phyloP scores from a whole-genome alignment of 1,140 invertebrate genomes.

The Hyles euphorbiae region DNA sequence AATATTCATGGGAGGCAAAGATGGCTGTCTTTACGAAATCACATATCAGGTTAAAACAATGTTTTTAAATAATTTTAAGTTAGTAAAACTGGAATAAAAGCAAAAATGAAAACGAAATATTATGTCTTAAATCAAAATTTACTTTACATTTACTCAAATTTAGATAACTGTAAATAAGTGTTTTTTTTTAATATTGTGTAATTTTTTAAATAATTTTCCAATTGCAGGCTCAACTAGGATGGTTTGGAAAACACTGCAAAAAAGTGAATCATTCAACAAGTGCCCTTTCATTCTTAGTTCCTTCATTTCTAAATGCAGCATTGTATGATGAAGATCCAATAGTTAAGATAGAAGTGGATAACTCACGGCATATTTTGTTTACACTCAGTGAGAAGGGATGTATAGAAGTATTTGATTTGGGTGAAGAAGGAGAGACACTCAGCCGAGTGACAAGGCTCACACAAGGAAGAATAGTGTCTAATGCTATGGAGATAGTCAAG shows the following conservation, averaged over 20 bases:
- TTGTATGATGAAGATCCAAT: conserved; percentile 93
- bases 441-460: conserved; percentile 85
- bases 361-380: conserved; percentile 93
- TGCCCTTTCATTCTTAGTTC: conserved; percentile 90
- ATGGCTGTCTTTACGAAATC: conserved; percentile 97
- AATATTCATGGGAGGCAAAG: conserved; percentile 96
- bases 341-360: conserved; percentile 92
- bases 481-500: conserved; percentile 87
- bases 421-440: conserved; percentile 84
- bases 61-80: neutral
- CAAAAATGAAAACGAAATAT: no score
- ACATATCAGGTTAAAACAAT: conserved; percentile 85
- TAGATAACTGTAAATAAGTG: no score
- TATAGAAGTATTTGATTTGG: conserved; percentile 93
- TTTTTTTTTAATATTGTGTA: no score
- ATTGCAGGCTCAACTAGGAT: conserved; percentile 85
- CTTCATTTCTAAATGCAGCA: conserved; percentile 91
- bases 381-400: conserved; percentile 89
- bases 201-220: neutral
- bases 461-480: conserved; percentile 85
- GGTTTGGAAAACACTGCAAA: conserved; percentile 96
- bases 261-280: conserved; percentile 97
- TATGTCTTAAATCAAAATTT: no score
- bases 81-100: neutral
- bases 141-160: no score